Conservation (phyloP, 2,888 invertebrate genomes). For the Lasioglossum lativentre region DNA sequence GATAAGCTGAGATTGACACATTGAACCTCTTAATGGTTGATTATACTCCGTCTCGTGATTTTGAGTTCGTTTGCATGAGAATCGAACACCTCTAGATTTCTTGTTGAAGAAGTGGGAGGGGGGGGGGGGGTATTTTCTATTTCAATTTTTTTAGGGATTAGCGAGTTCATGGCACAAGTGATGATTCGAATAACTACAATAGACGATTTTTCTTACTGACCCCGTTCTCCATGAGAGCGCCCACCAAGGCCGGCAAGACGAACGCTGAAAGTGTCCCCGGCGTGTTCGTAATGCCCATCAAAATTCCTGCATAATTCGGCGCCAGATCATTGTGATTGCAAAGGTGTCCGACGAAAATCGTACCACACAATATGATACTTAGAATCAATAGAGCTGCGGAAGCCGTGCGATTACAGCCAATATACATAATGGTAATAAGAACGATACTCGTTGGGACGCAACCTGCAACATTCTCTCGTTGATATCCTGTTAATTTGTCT, state of each 20-base stretch:
- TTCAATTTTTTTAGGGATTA: neutral
- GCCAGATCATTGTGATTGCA: slow-evolving; percentile 82
- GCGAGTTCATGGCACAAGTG: neutral
- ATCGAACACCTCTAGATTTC: neutral
- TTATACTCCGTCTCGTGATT: too few relatives aligned
- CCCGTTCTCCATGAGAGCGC: slow-evolving; percentile 75
- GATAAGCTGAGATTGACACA: neutral
- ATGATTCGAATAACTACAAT: neutral
- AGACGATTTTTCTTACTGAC: slow-evolving; percentile 68
- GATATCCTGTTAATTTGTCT: neutral
- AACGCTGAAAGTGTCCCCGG: slow-evolving; percentile 82
- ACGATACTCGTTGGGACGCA: slow-evolving; percentile 77
- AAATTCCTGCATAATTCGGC: slow-evolving; percentile 82
- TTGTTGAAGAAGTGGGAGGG: neutral
- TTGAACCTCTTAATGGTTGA: too few relatives aligned
- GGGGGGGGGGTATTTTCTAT: neutral
- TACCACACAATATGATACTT: slow-evolving; percentile 78
- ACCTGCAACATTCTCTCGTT: slow-evolving; percentile 66
- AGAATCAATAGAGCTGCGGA: slow-evolving; percentile 75
- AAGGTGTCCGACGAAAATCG: slow-evolving; percentile 81
- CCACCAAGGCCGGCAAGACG: slow-evolving; percentile 79
- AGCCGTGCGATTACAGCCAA: slow-evolving; percentile 75
- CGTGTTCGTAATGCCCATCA: slow-evolving; percentile 83
- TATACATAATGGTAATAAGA: slow-evolving; percentile 77
- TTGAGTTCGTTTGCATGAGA: neutral